These are phyloP conservation scores for Hesperia comma DNA, from an alignment of 2,888 invertebrate species.

Conservation along the genomic window DNA sequence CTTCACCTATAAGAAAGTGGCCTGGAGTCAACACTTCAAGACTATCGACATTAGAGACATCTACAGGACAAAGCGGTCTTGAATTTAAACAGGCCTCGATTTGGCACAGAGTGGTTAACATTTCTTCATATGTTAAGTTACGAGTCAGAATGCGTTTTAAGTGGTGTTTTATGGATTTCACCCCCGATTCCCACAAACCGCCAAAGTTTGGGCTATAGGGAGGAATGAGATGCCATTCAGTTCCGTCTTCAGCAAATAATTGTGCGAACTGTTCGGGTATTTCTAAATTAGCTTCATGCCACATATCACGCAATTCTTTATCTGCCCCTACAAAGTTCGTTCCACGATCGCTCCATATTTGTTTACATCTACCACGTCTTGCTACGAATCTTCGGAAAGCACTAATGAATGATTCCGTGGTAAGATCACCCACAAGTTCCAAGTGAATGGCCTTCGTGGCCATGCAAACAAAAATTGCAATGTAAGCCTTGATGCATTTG, in stretches of 20 bases:
- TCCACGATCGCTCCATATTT: slow-evolving; percentile 46
- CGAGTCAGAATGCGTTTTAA: slow-evolving; percentile 35
- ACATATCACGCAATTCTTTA: slow-evolving; percentile 34
- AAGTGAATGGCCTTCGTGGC: slow-evolving; percentile 49
- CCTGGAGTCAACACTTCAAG: slow-evolving; percentile 36
- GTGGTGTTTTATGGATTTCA: slow-evolving; percentile 43
- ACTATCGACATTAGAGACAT: neutral
- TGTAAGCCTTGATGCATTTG: slow-evolving; percentile 43
- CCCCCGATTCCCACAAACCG: slow-evolving; percentile 46
- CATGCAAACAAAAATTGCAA: slow-evolving; percentile 47
- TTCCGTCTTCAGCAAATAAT: slow-evolving; percentile 34
- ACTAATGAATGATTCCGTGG: slow-evolving; percentile 45
- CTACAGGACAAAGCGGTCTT: neutral
- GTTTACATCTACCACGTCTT: slow-evolving; percentile 41
- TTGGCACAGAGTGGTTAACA: neutral
- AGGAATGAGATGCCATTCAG: slow-evolving; percentile 45
- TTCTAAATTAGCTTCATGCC: slow-evolving; percentile 7
- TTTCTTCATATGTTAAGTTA: slow-evolving; percentile 26
- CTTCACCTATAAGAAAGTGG: slow-evolving; percentile 39
- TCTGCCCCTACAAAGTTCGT: slow-evolving; percentile 44
- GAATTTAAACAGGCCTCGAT: slow-evolving; percentile 4
- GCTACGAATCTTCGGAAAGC: slow-evolving; percentile 43
- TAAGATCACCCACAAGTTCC: slow-evolving; percentile 50
- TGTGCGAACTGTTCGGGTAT: slow-evolving; percentile 25
- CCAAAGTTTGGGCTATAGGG: slow-evolving; percentile 42